Percentiles rank a stretch among this genome's conserved stretches.
Conservation (phyloP, 2,797 vertebrate genomes). For the Chanos chanos region DNA sequence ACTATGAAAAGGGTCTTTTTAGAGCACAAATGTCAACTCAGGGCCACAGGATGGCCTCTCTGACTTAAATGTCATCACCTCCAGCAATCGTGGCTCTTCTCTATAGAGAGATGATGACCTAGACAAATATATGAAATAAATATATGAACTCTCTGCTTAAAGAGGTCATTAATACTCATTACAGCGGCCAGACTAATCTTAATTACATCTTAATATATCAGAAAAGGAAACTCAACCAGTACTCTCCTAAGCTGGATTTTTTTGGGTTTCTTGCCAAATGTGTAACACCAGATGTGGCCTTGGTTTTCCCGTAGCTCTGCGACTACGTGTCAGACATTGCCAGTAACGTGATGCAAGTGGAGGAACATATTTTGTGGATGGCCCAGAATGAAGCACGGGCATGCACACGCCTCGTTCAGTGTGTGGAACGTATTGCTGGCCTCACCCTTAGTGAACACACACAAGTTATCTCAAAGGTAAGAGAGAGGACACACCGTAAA, state of each 20-base stretch:
- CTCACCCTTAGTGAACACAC: slow-evolving; percentile 69
- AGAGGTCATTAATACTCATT: too few species aligned
- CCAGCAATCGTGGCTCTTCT: background rate
- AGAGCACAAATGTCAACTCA: background rate
- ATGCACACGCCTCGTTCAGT: slow-evolving; percentile 84
- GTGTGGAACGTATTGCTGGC: slow-evolving; percentile 81
- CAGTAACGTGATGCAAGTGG: slow-evolving; percentile 87
- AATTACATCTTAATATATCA: background rate
- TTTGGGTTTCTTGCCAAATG: background rate
- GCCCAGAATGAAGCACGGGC: slow-evolving; percentile 85
- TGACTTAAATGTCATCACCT: background rate
- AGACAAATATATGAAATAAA: too few species aligned
- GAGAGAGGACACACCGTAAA: slow-evolving; percentile 15
- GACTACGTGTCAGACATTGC: slow-evolving; percentile 77
- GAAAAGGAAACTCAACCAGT: background rate
- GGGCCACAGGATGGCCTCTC: background rate
- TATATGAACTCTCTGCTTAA: too few species aligned
- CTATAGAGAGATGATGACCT: background rate
- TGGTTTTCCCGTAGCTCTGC: slow-evolving; percentile 28
- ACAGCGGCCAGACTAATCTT: background rate
- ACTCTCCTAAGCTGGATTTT: background rate
- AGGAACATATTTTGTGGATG: slow-evolving; percentile 89
- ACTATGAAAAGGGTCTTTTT: too few species aligned
- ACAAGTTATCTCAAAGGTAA: slow-evolving; percentile 69
- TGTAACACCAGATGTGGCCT: background rate